Evolutionary conservation across 2,797 vertebrate species (phyloP).

Genomic region (Balearica regulorum): DNA sequence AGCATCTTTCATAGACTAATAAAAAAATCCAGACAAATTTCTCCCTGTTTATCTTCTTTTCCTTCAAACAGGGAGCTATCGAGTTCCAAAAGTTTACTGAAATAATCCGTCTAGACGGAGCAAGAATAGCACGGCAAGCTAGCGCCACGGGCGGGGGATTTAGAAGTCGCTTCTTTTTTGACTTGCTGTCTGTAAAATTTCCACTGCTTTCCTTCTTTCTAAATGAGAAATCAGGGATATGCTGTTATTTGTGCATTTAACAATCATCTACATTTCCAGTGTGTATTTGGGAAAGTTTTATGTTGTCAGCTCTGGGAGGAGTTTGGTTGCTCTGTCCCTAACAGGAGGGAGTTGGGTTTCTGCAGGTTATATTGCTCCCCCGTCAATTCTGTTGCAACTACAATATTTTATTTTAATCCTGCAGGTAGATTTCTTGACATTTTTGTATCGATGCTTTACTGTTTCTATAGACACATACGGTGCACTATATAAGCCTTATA

Average conservation of each 20-base stretch:
- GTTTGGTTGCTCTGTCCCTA: not conserved
- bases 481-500: rapidly evolving
- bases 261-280: no score
- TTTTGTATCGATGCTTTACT: not conserved
- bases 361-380: not conserved
- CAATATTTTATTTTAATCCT: not conserved
- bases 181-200: not conserved
- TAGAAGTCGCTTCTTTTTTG: not conserved
- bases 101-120: not conserved
- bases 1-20: not conserved
- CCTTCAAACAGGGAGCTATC: not conserved
- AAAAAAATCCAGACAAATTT: not conserved
- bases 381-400: not conserved
- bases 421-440: not conserved
- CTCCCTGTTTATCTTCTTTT: not conserved
- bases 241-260: not conserved
- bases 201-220: not conserved
- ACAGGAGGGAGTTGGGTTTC: not conserved
- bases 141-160: not conserved
- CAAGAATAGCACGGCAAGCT: not conserved
- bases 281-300: not conserved
- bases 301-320: not conserved
- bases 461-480: rapidly evolving
- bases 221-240: not conserved
- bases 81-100: not conserved